A percentile compares a stretch with the other conserved stretches of the same genome.
Conservation (phyloP, 2,888 invertebrate genomes). For the Fabriciana adippe region DNA sequence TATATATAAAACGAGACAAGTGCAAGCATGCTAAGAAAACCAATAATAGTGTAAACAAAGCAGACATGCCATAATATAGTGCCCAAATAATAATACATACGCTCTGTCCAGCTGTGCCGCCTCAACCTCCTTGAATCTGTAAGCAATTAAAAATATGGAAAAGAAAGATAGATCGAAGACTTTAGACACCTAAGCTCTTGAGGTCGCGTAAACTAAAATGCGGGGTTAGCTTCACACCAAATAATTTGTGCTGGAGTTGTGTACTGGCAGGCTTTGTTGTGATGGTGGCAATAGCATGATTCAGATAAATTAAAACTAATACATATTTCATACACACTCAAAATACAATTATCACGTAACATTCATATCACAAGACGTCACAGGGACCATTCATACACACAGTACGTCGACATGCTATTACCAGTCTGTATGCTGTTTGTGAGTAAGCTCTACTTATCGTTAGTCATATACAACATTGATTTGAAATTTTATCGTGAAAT, state of each 20-base stretch:
- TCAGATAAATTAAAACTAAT: constrained; percentile 17
- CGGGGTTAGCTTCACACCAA: constrained; percentile 65
- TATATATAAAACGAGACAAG: neutral
- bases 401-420: constrained; percentile 62
- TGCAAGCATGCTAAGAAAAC: constrained; percentile 27
- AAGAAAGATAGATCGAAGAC: constrained; percentile 72
- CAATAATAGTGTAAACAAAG: constrained; percentile 53
- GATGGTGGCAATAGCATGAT: constrained; percentile 58
- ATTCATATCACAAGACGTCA: constrained; percentile 48
- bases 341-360: constrained; percentile 27
- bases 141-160: constrained; percentile 84
- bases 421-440: constrained; percentile 61
- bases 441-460: constrained; percentile 73
- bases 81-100: constrained; percentile 86
- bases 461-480: constrained; percentile 51
- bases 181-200: constrained; percentile 64
- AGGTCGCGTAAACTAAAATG: constrained; percentile 50
- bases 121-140: constrained; percentile 93
- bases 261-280: constrained; percentile 60
- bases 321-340: constrained; percentile 8
- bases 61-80: constrained; percentile 55
- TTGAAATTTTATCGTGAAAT: constrained; percentile 12
- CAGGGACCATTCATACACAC: constrained; percentile 50
- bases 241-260: constrained; percentile 64
- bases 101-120: constrained; percentile 90